A percentile compares a stretch with the other conserved stretches of the same genome.
These are phyloP conservation scores for Meta bourneti DNA, from an alignment of 2,888 invertebrate genomes.

Conservation along the genomic window DNA sequence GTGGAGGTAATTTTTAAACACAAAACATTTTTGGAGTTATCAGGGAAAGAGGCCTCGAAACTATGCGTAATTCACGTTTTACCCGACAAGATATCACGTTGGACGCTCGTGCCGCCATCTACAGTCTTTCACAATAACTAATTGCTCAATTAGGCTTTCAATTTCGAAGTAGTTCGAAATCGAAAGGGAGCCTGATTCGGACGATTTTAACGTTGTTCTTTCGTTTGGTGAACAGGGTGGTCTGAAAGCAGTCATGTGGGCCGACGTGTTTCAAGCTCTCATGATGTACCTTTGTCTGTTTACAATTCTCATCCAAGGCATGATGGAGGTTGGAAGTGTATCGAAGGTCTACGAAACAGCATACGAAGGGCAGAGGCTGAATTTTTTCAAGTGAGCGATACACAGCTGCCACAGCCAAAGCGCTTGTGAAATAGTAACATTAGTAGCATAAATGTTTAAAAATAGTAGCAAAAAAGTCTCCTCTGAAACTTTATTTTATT, in stretches of 20 bases:
- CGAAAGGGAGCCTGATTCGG: neutral
- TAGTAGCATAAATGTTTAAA: no score
- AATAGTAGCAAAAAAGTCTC: no score
- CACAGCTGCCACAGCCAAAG: neutral
- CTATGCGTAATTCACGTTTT: no score
- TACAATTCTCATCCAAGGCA: constrained; percentile 88
- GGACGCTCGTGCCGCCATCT: no score
- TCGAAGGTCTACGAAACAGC: constrained; percentile 87
- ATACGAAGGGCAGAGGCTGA: constrained; percentile 86
- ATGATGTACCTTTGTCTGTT: constrained; percentile 92
- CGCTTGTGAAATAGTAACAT: no score
- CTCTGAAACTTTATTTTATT: no score
- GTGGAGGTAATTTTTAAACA: no score
- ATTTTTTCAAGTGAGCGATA: constrained; percentile 81
- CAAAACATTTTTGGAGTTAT: no score
- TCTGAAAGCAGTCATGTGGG: constrained; percentile 93
- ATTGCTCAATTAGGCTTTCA: neutral
- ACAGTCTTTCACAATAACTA: no score
- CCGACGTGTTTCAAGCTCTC: constrained; percentile 89
- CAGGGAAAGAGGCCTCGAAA: no score
- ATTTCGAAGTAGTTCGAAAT: neutral
- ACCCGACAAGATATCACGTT: no score
- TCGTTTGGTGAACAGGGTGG: constrained; percentile 84
- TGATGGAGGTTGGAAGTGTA: constrained; percentile 83
- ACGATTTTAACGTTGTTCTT: no score